Base-by-base conservation (phyloP, 2,888 invertebrate species). In the Leptopilina syphax region DNA sequence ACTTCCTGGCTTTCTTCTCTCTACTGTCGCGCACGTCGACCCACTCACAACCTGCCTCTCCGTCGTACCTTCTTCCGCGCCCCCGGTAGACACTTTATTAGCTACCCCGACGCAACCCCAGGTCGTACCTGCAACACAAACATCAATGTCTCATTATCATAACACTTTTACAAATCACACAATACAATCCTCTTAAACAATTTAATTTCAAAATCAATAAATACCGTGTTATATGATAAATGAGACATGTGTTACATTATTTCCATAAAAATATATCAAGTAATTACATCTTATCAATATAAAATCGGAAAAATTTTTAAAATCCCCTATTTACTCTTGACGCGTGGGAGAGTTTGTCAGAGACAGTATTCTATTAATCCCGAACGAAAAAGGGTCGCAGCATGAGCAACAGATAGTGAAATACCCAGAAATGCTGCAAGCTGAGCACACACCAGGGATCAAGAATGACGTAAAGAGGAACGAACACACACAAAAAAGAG, bases 91-190 rank as follows among this genome's bases (percentile, higher is more conserved):
- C 85, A 83, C 81, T 86, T 87, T 86, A 84, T 88, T 89, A 87
- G 88, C 91, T 90, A 91, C 90, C 90, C 89, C 90, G 88, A 89
- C 90, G 84, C 88, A 88, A 89, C 87, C 89, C 91, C 91, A 90
- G 91, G 90, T 89, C 88, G 90, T 89, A 90, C 91, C 91, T 91
- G 88, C 9, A 90, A 88, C 83, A 73, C n/a, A 73, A 73, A 73
- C 57, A 12, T 34, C 57, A 73, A 34, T 73, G 6, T 54, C 41
- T 73, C 41, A 73, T 73, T 73, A 73, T 34, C 57, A 34, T 57
- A 34, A 5, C 41, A n/a, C n/a, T 9, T 50, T 50, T 2, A 0
- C 1, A 34, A 50, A 50, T 10, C 50, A 50, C 50, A 50, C 50
- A 50, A 44, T 6, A 8, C 44, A 27, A 27, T 44, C 44, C 50